Conservation (phyloP, 1,140 invertebrate species). For the Apis cerana region DNA sequence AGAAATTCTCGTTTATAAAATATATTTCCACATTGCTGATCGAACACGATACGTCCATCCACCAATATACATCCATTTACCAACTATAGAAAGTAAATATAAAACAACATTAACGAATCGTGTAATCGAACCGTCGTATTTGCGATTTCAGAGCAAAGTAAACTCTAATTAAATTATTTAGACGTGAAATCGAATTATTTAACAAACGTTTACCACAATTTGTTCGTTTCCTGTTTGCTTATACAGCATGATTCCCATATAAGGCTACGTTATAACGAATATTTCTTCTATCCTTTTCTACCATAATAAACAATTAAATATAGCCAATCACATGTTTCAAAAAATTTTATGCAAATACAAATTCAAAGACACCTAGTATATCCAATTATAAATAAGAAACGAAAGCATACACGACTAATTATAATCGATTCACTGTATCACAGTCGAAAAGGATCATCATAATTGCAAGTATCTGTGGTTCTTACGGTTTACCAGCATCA, state of each 20-base stretch:
- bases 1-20: neutral
- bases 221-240: no score
- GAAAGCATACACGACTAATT: no score
- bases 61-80: neutral
- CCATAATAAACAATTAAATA: no score
- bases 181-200: neutral
- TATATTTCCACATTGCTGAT: neutral
- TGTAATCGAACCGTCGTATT: neutral
- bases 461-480: constrained; percentile 45
- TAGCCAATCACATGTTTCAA: no score
- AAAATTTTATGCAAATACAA: no score
- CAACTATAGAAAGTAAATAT: neutral
- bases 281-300: no score
- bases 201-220: neutral
- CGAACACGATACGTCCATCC: neutral
- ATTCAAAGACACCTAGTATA: no score
- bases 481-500: constrained; percentile 50
- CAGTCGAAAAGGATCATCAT: constrained; percentile 38
- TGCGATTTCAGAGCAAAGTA: neutral
- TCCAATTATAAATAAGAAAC: no score
- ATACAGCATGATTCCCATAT: no score
- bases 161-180: neutral
- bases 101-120: neutral
- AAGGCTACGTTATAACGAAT: no score
- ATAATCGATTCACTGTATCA: neutral